Percentiles rank a stretch among this genome's conserved stretches.
Conservation (phyloP, 2,797 vertebrate genomes). For the Heterohyrax brucei region DNA sequence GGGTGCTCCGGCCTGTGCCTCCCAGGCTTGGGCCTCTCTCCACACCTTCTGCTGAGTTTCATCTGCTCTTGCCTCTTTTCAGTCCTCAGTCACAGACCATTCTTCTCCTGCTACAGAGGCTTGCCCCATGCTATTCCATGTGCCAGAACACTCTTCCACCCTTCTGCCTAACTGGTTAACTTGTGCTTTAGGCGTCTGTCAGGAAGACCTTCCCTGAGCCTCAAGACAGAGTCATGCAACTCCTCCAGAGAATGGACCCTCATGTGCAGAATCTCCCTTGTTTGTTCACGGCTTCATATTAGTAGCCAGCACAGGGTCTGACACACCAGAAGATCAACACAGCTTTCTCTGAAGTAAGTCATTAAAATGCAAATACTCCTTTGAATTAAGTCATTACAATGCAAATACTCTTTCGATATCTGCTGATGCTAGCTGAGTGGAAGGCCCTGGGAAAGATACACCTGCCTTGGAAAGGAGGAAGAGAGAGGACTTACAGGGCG, state of each 20-base stretch:
- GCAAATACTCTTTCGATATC: not conserved
- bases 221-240: not conserved
- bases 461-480: not conserved
- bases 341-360: not conserved
- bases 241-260: not conserved
- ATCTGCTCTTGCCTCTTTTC: not conserved
- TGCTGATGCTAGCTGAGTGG: not conserved
- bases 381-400: not conserved
- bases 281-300: not conserved
- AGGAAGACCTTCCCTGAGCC: not conserved
- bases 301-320: not conserved
- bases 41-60: rapidly evolving
- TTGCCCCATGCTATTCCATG: not conserved
- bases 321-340: not conserved
- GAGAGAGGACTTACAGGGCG: not conserved
- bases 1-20: not conserved
- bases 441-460: not conserved
- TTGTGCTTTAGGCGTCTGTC: not conserved
- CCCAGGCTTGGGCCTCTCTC: not conserved
- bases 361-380: too few species aligned
- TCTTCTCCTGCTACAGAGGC: not conserved
- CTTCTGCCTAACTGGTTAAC: not conserved
- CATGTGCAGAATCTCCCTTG: not conserved
- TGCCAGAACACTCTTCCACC: not conserved
- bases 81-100: not conserved